Evolutionary conservation across 1,140 invertebrate species (phyloP), one percentile per base, ranked within the genome.

Genomic region (Papilio helenus): DNA sequence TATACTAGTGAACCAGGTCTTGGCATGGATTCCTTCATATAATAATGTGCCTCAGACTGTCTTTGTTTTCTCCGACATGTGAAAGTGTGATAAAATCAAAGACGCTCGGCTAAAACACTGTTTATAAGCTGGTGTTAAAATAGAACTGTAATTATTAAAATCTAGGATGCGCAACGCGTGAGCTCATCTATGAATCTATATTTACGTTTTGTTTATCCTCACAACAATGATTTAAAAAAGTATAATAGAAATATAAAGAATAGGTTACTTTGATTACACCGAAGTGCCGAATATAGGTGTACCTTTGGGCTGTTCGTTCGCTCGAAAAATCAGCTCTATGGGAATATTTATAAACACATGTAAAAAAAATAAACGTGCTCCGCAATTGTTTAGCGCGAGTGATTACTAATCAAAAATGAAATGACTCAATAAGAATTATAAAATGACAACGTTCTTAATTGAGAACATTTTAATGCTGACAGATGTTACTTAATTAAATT

Each of bases 21-120:
- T 16, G 61, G 12, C 26, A 34, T 68, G 61, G 61, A 68, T 68
- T 68, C 26, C 26, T 68, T 68, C 18, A 68, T 58, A 23, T 68
- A 7, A 68, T 16, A 68, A 61, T 23, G 9, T 29, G 5, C 23
- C 26, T 1, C 26, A 34, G 58, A 12, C n/a, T 61, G 2, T 61
- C 26, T 68, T 68, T 68, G 61, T 68, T 68, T 68, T 68, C 61
- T 68, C 61, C 61, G 26, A 34, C 61, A 5, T 68, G 61, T 29
- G 61, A 68, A 68, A 34, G 61, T 68, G 61, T 18, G 61, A 68
- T 68, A 34, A 68, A 68, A 68, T 68, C 61, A 68, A 26, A 65
- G 61, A 68, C 3, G 61, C 61, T 4, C 23, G 16, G 12, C 61
- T 68, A 68, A 34, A 68, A 5, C 26, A 16, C 23, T 68, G 61